Evolutionary conservation across 2,888 invertebrate species (phyloP), one percentile per base, ranked within the genome.

Genomic region (Andrena dorsata): DNA sequence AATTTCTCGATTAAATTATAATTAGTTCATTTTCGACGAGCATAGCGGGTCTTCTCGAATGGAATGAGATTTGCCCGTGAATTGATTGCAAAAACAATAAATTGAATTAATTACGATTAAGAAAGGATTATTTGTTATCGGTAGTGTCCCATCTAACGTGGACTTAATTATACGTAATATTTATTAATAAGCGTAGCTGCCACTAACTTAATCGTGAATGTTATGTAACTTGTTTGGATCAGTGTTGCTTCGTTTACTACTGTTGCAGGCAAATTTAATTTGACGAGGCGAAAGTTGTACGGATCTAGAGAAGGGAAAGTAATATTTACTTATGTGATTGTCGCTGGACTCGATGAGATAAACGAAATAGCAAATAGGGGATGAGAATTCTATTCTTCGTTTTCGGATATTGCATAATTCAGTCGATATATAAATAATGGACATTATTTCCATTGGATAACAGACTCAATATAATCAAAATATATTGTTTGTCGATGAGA

Each of bases 181-280:
- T 68, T 75, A 79, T 58, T 63, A 26, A 63, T 30, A 64, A 75
- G 63, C 28, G 69, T 75, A 79, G 79, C 75, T 75, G 79, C 79
- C 79, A 65, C 41, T 20, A 60, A 58, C 49, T 26, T 56, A 64
- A 20, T 64, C 64, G 16, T 70, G 3, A 75, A 16, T 58, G 26
- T 13, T 20, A 47, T 16, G 2, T 10, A 23, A n/a, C 10, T 63
- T 35, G 6, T 51, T 76, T 60, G 16, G 7, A 70, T 64, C n/a
- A 20, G 32, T 20, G 58, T 51, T 64, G 20, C 13, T 64, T 76
- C 70, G 35, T 69, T 58, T 49, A 32, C 3, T 4, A 26, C 13
- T 61, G 20, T 6, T 49, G 28, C 23, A 8, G n/a, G 26, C 20
- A 26, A 32, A 23, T 10, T n/a, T 70, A 51, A 60, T 76, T 69